Percentiles rank a stretch among this genome's conserved stretches.
Conservation (phyloP, 2,888 invertebrate species). For the Archaeoteleia sp. region DNA sequence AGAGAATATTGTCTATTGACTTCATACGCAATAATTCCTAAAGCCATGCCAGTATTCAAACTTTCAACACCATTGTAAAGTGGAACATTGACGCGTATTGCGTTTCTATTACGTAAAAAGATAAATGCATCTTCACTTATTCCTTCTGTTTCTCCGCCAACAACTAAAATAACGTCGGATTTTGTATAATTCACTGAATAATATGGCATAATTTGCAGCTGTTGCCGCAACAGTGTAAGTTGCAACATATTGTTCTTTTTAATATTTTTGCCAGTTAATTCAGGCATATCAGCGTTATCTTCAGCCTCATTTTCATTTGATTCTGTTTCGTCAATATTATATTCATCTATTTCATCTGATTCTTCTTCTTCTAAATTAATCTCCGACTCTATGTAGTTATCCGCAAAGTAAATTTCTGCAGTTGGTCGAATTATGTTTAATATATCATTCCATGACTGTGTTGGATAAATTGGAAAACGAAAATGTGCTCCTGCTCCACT, state of each 20-base stretch:
- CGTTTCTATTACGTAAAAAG: constrained; percentile 78
- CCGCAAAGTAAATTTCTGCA: constrained; percentile 81
- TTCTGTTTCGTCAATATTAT: no score
- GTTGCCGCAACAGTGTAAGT: constrained; percentile 8
- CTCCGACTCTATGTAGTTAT: no score
- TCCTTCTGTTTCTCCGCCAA: constrained; percentile 94
- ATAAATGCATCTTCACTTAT: constrained; percentile 84
- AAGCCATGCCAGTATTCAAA: constrained; percentile 88
- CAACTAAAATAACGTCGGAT: constrained; percentile 80
- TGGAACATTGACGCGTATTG: constrained; percentile 86
- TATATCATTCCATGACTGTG: constrained; percentile 82
- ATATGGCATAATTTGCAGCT: constrained; percentile 80
- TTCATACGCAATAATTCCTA: constrained; percentile 90
- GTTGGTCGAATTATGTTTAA: constrained; percentile 75
- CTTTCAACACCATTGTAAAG: constrained; percentile 86
- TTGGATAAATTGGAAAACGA: constrained; percentile 81
- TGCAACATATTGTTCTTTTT: no score
- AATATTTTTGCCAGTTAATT: no score
- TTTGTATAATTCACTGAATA: constrained; percentile 78
- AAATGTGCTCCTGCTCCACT: constrained; percentile 92
- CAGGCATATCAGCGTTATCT: no score
- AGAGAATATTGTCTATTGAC: constrained; percentile 84
- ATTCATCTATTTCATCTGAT: no score
- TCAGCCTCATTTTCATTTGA: no score
- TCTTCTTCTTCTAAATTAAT: no score